Percentiles rank a stretch among this genome's conserved stretches.
Evolutionary conservation across 2,797 vertebrate genomes (phyloP).

Genomic region (Adelosebastes latens): DNA sequence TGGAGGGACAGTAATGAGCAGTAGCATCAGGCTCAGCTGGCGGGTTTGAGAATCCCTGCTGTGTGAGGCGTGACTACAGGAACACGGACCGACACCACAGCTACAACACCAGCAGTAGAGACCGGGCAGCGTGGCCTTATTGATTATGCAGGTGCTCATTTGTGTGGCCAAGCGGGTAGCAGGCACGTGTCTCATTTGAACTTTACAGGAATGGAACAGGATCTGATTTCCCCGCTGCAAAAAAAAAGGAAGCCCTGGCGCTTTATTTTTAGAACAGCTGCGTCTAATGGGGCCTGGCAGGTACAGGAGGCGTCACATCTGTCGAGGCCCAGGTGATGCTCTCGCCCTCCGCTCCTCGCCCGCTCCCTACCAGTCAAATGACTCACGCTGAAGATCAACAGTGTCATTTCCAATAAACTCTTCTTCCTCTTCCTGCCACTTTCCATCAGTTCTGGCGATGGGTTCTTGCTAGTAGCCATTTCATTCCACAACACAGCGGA

Average conservation of each 20-base stretch:
- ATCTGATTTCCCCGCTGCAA: slow-evolving; percentile 69
- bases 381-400: slow-evolving; percentile 82
- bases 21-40: slow-evolving; percentile 53
- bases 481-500: slow-evolving; percentile 76
- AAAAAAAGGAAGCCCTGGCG: slow-evolving; percentile 68
- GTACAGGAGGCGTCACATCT: slow-evolving; percentile 85
- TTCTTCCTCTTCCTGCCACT: slow-evolving; percentile 77
- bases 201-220: slow-evolving; percentile 78
- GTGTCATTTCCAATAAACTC: slow-evolving; percentile 82
- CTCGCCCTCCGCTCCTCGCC: slow-evolving; percentile 62
- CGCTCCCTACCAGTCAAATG: slow-evolving; percentile 77
- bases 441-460: slow-evolving; percentile 76
- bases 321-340: slow-evolving; percentile 81
- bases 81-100: slow-evolving; percentile 49
- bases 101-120: slow-evolving; percentile 49
- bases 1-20: slow-evolving; percentile 64
- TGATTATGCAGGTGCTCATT: slow-evolving; percentile 80
- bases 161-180: slow-evolving; percentile 77
- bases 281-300: slow-evolving; percentile 84
- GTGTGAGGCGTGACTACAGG: slow-evolving; percentile 53
- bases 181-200: slow-evolving; percentile 77
- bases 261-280: slow-evolving; percentile 85
- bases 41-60: slow-evolving; percentile 47
- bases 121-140: slow-evolving; percentile 61
- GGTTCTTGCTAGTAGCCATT: slow-evolving; percentile 78